Conservation (phyloP, 2,113 vertebrate species). For the Chrysochloris asiatica region DNA sequence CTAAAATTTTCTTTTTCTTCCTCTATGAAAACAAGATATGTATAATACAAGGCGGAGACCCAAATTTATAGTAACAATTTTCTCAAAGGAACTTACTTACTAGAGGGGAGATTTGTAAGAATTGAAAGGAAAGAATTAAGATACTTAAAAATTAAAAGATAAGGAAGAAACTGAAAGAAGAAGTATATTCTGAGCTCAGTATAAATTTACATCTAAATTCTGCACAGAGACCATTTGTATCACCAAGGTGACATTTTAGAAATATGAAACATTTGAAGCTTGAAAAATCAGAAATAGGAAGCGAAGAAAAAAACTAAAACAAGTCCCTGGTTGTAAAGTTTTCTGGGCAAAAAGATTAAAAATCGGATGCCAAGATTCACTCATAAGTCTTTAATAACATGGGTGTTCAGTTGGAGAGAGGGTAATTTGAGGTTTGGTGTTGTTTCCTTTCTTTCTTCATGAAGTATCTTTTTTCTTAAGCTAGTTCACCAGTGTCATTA, state of each 20-base stretch:
- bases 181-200: neutral
- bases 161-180: neutral
- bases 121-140: neutral
- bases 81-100: neutral
- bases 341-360: neutral
- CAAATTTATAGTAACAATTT: conserved; percentile 30
- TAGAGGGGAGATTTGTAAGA: neutral
- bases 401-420: neutral
- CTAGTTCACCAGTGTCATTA: neutral
- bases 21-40: neutral
- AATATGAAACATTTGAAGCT: conserved; percentile 21
- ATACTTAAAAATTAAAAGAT: too few species aligned
- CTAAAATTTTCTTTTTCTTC: neutral
- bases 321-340: conserved; percentile 10
- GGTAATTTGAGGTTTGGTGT: neutral
- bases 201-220: conserved; percentile 46
- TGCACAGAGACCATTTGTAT: neutral
- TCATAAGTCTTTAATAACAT: neutral
- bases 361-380: neutral
- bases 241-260: conserved; percentile 31
- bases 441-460: conserved; percentile 33
- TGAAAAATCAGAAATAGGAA: conserved; percentile 2
- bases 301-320: conserved; percentile 13
- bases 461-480: neutral
- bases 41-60: neutral